These are phyloP conservation scores for Catharus bicknelli DNA, from an alignment of 2,113 vertebrate species.

Conservation along the genomic window DNA sequence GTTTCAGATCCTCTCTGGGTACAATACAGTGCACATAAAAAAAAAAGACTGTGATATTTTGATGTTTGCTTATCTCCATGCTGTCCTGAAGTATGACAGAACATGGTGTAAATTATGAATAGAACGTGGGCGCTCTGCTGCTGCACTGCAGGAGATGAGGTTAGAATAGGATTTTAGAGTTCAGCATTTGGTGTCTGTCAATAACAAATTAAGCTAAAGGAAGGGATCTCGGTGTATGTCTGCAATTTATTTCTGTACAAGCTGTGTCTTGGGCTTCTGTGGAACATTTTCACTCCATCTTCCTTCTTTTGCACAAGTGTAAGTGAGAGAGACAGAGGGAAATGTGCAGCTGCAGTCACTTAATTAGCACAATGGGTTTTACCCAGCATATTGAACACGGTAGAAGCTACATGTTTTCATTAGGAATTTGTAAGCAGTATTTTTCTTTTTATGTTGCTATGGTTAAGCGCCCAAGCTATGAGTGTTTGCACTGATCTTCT, in stretches of 20 bases:
- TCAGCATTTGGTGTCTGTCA: conserved; percentile 22
- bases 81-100: neutral
- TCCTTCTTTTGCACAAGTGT: neutral
- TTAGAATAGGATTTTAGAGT: neutral
- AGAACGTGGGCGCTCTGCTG: neutral
- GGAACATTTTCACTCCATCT: neutral
- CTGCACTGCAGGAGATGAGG: neutral
- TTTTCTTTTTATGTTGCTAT: neutral
- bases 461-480: neutral
- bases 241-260: neutral
- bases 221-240: neutral
- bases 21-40: neutral
- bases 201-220: neutral
- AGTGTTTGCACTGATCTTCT: neutral
- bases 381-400: neutral
- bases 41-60: neutral
- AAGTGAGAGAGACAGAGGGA: neutral
- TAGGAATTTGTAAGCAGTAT: neutral
- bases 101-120: conserved; percentile 44
- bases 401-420: neutral
- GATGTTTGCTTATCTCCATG: conserved; percentile 20
- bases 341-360: neutral
- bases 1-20: conserved; percentile 13
- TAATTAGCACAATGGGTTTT: neutral
- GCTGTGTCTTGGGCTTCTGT: neutral